Evolutionary conservation across 2,797 vertebrate genomes (phyloP), one percentile per base, ranked within the genome.

Genomic region (Cottoperca gobio): DNA sequence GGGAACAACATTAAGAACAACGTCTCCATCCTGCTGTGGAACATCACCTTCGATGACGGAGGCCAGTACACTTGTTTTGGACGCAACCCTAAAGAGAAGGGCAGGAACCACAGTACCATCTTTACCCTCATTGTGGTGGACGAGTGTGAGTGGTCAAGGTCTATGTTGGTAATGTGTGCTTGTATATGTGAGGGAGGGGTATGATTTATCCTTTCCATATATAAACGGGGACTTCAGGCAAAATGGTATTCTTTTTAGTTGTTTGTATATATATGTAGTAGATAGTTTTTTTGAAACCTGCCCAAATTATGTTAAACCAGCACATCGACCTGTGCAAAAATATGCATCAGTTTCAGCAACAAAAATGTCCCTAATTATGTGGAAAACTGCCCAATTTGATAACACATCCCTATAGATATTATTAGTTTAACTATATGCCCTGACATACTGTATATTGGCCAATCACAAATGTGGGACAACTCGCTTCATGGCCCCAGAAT

Each of bases 51-150:
- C 49, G 96, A 96, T 0, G 97, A 99, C 0, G 94, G 93, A 0
- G 98, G 98, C 43, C 80, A 92, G 24, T 99, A 98, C 86, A 98
- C 94, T 1, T 99, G 98, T 79, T 94, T 94, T 0, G 98, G 97
- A 86, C 94, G 84, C 86, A 99, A 99, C 91, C 96, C 95, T 79
- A 97, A 94, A 91, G 98, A 99, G 92, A 96, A 87, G 81, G 50
- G 87, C 0, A 93, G 83, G 10, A 89, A 96, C 87, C 95, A 97
- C 93, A 96, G 95, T 0, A 96, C 97, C 78, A 92, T 95, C 84
- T 94, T 98, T 84, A 70, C 87, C 58, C 96, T 99, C 42, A 91
- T 92, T 0, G 97, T 99, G 55, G 96, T 98, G 16, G 95, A 97
- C 0, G 94, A 97, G 87, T 45, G 98, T 99, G 92, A 94, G 97